phyloP scores from a whole-genome alignment of 2,888 invertebrate genomes.

The Plemyria rubiginata region DNA sequence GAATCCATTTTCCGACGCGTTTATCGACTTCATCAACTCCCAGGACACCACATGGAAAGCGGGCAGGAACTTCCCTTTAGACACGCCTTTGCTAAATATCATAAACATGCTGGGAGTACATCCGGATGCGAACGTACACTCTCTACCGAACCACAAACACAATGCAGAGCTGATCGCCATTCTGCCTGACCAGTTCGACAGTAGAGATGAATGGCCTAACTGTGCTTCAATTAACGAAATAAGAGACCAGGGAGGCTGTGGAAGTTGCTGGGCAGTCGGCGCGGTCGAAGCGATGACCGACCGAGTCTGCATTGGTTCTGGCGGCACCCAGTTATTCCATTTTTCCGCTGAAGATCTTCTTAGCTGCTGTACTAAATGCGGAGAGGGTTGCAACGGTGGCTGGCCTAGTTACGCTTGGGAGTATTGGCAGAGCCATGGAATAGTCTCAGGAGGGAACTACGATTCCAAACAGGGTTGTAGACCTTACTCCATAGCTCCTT shows the following conservation, averaged over 20 bases:
- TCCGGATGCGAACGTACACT: background rate
- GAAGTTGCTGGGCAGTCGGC: background rate
- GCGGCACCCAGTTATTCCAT: background rate
- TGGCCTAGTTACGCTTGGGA: background rate
- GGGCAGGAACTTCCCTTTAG: constrained; percentile 88
- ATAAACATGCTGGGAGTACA: constrained; percentile 50
- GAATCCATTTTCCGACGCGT: constrained; percentile 87
- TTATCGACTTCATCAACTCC: constrained; percentile 87
- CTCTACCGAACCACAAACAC: background rate
- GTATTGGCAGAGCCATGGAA: background rate
- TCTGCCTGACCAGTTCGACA: background rate
- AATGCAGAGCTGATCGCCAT: background rate
- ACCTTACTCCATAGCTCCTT: constrained; percentile 1
- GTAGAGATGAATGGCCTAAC: background rate
- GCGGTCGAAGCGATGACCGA: constrained; percentile 1
- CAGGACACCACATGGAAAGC: constrained; percentile 89
- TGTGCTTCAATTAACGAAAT: background rate
- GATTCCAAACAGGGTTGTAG: background rate
- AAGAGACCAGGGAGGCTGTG: background rate
- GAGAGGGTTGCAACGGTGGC: background rate
- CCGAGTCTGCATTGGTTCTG: background rate
- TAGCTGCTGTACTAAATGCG: background rate
- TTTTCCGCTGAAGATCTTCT: background rate
- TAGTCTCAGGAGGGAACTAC: constrained; percentile 4
- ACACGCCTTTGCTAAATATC: constrained; percentile 61